Conservation (phyloP, 2,888 invertebrate genomes). For the Heliconius cydno region DNA sequence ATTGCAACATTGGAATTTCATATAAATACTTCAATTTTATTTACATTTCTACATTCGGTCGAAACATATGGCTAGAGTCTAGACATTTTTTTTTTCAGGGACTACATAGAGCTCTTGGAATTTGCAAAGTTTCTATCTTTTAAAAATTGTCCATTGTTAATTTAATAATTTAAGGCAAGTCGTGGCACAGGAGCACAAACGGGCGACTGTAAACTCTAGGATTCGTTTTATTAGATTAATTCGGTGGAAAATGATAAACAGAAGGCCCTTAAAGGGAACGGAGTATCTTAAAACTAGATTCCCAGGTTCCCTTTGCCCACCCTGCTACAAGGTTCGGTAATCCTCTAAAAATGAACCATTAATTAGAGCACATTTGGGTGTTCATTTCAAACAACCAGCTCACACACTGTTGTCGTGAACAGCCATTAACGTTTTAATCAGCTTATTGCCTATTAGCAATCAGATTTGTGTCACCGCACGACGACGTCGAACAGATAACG, state of each 20-base stretch:
- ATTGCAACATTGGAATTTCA: neutral
- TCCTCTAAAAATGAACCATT: neutral
- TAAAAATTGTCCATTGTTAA: too few species aligned
- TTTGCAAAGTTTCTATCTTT: neutral
- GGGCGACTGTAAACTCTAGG: too few species aligned
- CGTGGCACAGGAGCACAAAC: too few species aligned
- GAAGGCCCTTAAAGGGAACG: too few species aligned
- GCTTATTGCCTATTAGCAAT: conserved; percentile 50
- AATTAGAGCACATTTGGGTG: neutral
- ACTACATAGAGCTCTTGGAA: neutral
- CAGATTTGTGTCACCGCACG: conserved; percentile 47
- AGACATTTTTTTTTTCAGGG: neutral
- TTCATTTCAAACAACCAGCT: neutral
- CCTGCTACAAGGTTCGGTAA: too few species aligned
- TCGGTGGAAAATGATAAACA: too few species aligned
- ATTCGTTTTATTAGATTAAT: too few species aligned
- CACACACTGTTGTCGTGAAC: neutral
- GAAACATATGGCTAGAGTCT: neutral
- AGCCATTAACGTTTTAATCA: conserved; percentile 44
- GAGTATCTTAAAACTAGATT: too few species aligned
- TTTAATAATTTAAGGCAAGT: too few species aligned
- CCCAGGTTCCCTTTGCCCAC: too few species aligned
- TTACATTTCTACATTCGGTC: neutral
- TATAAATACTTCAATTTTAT: neutral
- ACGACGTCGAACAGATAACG: conserved; percentile 51